These are phyloP conservation scores for Archilochus colubris DNA, from an alignment of 2,113 vertebrate genomes.

Conservation along the genomic window DNA sequence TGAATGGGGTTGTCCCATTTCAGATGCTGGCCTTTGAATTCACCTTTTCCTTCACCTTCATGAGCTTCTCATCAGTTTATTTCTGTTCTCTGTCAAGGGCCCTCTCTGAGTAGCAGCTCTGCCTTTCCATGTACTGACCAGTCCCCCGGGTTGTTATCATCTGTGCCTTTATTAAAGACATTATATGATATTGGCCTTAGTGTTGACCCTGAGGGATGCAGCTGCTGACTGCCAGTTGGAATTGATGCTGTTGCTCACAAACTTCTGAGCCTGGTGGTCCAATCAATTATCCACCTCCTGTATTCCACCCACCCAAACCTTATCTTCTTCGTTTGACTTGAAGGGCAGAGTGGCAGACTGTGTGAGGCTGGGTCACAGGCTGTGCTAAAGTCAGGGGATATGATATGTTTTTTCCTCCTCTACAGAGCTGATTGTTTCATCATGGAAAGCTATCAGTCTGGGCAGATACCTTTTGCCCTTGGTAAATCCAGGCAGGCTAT, in stretches of 20 bases:
- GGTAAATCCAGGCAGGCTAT: not conserved
- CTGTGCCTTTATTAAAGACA: not conserved
- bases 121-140: not conserved
- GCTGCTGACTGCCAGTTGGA: not conserved
- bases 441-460: not conserved
- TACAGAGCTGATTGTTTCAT: not conserved
- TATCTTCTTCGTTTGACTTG: not conserved
- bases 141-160: not conserved
- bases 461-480: not conserved
- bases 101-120: not conserved
- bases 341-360: not conserved
- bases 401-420: not conserved
- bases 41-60: not conserved
- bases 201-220: not conserved
- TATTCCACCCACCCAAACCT: not conserved
- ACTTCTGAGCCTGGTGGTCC: not conserved
- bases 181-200: not conserved
- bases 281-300: not conserved
- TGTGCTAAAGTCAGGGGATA: accelerated
- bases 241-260: accelerated
- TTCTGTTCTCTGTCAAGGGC: not conserved
- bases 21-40: not conserved
- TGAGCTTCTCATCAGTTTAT: not conserved
- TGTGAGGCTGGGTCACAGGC: not conserved
- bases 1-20: not conserved